These are phyloP conservation scores for Morinoia aosen DNA, from an alignment of 2,888 invertebrate genomes.

Conservation along the genomic window DNA sequence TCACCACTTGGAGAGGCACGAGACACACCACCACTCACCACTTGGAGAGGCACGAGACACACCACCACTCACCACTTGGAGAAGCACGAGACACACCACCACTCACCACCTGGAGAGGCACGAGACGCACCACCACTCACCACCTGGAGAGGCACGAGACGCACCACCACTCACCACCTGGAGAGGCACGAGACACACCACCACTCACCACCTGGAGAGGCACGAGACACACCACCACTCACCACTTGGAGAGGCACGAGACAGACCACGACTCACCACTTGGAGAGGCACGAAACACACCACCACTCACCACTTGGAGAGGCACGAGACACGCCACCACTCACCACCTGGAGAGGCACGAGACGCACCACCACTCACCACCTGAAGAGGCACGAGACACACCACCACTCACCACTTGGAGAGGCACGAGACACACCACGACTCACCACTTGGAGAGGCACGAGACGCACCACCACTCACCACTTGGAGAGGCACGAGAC, in stretches of 20 bases:
- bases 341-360: no score
- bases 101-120: constrained; percentile 85
- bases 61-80: no score
- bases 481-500: no score
- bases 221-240: constrained; percentile 59
- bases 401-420: no score
- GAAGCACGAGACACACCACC: not conserved
- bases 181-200: constrained; percentile 91
- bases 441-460: constrained; percentile 85
- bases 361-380: constrained; percentile 75
- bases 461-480: constrained; percentile 90
- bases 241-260: constrained; percentile 87
- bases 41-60: constrained; percentile 85
- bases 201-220: no score
- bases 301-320: constrained; percentile 81
- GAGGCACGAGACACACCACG: not conserved
- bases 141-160: no score
- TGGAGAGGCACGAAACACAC: no score
- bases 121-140: constrained; percentile 90
- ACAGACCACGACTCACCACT: no score
- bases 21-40: constrained; percentile 75
- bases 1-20: no score
- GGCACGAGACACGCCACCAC: constrained; percentile 90
- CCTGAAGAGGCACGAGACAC: constrained; percentile 85
- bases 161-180: constrained; percentile 77